These are phyloP conservation scores for Oncorhynchus kisutch DNA, from an alignment of 2,113 vertebrate species.

Conservation along the genomic window DNA sequence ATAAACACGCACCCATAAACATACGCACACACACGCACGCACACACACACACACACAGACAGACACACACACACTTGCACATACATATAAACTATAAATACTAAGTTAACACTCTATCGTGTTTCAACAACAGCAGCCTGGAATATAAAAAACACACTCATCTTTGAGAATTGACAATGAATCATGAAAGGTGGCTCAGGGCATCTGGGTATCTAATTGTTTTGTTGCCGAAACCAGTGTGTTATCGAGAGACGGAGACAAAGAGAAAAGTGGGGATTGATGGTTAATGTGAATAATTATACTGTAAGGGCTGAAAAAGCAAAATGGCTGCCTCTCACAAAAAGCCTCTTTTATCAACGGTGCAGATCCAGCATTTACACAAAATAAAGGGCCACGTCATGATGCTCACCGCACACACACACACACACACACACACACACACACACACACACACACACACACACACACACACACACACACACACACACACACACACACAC, in stretches of 20 bases:
- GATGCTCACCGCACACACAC: too few species aligned
- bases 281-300: conserved; percentile 41
- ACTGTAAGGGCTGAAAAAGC: conserved; percentile 37
- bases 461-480: too few species aligned
- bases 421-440: too few species aligned
- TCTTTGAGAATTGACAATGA: not conserved
- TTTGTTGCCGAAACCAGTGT: conserved; percentile 34
- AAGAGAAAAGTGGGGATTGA: conserved; percentile 27
- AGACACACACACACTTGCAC: too few species aligned
- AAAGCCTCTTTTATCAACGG: conserved; percentile 48
- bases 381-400: too few species aligned
- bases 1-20: too few species aligned
- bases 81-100: not conserved
- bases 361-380: too few species aligned
- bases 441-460: too few species aligned
- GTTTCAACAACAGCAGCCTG: not conserved
- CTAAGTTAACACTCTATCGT: not conserved
- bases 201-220: conserved; percentile 23
- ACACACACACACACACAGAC: too few species aligned
- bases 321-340: conserved; percentile 8
- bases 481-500: too few species aligned
- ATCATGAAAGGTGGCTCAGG: conserved; percentile 19
- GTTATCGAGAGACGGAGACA: conserved; percentile 38
- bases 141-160: not conserved
- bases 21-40: not conserved